Base-by-base conservation (phyloP, 2,113 vertebrate species). In the Eretmochelys imbricata region DNA sequence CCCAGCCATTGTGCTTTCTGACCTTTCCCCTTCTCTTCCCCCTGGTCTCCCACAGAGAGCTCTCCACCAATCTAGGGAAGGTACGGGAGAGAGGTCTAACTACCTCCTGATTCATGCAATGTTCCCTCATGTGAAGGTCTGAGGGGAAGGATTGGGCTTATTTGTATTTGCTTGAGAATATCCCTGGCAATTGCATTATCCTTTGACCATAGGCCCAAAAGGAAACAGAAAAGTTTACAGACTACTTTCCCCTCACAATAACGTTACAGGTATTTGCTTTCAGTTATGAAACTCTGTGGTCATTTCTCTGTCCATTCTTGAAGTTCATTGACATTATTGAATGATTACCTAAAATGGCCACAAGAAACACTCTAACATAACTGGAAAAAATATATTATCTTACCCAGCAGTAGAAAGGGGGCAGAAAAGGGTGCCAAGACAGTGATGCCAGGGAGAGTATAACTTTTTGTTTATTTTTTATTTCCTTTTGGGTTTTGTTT, bases 291-390 rank as follows among this genome's bases (percentile, higher is more conserved):
- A 69, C 5, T 82, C 88, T 48, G 10, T 24, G 57, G 46, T 88
- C 10, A 82, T 94, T 93, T 94, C 89, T 80, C 29, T 48, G 46
- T 27, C 10, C 1, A 13, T 93, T 96, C 94, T 87, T 69, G n/a
- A 87, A 5, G 13, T 96, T 93, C 90, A 25, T 82, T 93, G 65
- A 81, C 78, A 88, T 51, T 95, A 90, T 85, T 89, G 91, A 84
- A 96, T 94, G 93, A 94, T 96, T 97, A 95, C 96, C 87, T 93
- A 80, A 75, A 96, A 95, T 81, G 91, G 54, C 95, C 97, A 97
- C 95, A 96, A 95, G 96, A 96, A 96, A 97, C 97, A 97, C 95
- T 96, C 93, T 97, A 94, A 94, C 93, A 96, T 94, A 89, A 91
- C 90, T 87, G 81, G 93, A 97, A 97, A 97, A 93, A 51, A 93